A percentile compares a stretch with the other conserved stretches of the same genome.
Conservation (phyloP, 2,113 vertebrate genomes). For the Entelurus aequoreus region DNA sequence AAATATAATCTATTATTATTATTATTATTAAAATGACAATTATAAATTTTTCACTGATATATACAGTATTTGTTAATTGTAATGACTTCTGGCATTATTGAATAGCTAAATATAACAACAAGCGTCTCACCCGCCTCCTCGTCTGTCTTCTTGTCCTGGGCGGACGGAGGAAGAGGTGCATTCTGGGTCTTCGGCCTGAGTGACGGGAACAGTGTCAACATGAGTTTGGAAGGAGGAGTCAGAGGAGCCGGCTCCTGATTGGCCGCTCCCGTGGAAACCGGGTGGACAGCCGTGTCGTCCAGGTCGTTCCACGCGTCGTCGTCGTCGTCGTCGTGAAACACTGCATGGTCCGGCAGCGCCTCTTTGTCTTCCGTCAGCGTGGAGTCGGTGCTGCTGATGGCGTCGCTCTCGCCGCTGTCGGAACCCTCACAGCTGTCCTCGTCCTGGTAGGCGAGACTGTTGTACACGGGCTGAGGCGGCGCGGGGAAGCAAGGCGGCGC, state of each 20-base stretch:
- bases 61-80: too few relatives aligned
- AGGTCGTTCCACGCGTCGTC: constrained; percentile 89
- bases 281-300: constrained; percentile 74
- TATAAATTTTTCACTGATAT: too few relatives aligned
- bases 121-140: constrained; percentile 69
- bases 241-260: constrained; percentile 42
- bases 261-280: constrained; percentile 23
- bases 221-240: constrained; percentile 74
- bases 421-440: constrained; percentile 23
- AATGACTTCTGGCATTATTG: too few relatives aligned
- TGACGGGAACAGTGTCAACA: constrained; percentile 85
- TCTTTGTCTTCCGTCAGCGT: constrained; percentile 54
- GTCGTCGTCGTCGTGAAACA: constrained; percentile 90
- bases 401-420: constrained; percentile 34
- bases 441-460: constrained; percentile 68
- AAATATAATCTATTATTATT: too few relatives aligned
- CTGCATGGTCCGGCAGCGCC: constrained; percentile 50
- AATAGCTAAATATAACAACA: background rate
- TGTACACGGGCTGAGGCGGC: constrained; percentile 49
- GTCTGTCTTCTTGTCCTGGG: constrained; percentile 51
- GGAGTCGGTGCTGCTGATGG: constrained; percentile 48
- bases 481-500: constrained; percentile 17
- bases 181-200: constrained; percentile 76
- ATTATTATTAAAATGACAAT: too few relatives aligned
- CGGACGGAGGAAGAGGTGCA: constrained; percentile 35